phyloP scores from a whole-genome alignment of 2,797 vertebrate genomes.

The Manis crassicaudata region DNA sequence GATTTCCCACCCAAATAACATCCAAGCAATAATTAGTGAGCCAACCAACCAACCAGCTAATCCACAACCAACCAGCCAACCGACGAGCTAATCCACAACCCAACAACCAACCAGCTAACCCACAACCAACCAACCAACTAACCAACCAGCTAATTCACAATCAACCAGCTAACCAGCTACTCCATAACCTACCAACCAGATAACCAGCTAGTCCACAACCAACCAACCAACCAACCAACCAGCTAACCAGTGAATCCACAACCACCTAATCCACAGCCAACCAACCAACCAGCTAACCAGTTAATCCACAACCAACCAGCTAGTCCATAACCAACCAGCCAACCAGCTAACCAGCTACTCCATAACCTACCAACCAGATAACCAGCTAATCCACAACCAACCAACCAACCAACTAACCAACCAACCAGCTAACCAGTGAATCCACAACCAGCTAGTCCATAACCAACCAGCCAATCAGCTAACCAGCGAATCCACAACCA shows the following conservation, averaged over 20 bases:
- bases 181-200: background rate
- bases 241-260: background rate
- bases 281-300: background rate
- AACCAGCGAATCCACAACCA: background rate
- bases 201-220: background rate
- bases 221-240: background rate
- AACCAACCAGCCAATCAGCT: background rate
- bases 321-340: too few species aligned
- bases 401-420: background rate
- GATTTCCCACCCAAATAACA: background rate
- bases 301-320: background rate
- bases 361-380: background rate
- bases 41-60: background rate
- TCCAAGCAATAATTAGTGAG: background rate
- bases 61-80: background rate
- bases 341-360: background rate
- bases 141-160: background rate
- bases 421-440: too few species aligned
- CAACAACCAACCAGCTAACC: background rate
- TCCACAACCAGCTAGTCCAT: too few species aligned
- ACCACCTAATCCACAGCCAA: too few species aligned
- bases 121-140: background rate
- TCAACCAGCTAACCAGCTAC: background rate
- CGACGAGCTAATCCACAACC: background rate
- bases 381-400: background rate